These are phyloP conservation scores for Stomatorhinus ivindoensis DNA, from an alignment of 2,113 vertebrate species.

Conservation along the genomic window DNA sequence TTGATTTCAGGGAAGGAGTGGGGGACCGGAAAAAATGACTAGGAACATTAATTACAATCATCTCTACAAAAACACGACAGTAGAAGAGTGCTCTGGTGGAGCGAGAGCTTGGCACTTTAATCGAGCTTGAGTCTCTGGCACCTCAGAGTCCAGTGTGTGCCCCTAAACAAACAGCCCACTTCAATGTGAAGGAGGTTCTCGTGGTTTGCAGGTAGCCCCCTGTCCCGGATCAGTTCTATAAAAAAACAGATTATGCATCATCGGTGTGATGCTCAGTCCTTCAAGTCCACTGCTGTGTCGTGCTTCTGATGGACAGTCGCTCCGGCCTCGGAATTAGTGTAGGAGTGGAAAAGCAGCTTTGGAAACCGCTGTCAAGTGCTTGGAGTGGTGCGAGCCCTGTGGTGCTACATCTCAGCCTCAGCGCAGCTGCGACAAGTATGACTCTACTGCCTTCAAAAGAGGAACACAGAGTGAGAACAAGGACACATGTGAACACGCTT, in stretches of 20 bases:
- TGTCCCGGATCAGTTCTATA: conserved; percentile 54
- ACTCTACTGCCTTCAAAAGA: conserved; percentile 67
- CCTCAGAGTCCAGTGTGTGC: conserved; percentile 19
- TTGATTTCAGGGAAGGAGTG: background rate
- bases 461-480: background rate
- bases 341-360: conserved; percentile 38
- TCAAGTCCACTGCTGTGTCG: conserved; percentile 44
- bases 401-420: conserved; percentile 43
- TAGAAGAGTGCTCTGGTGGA: conserved; percentile 16
- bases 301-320: conserved; percentile 39
- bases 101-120: conserved; percentile 26
- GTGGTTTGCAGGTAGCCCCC: conserved; percentile 44
- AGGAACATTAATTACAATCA: conserved; percentile 21
- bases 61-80: conserved; percentile 17
- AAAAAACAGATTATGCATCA: conserved; percentile 32
- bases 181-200: conserved; percentile 68
- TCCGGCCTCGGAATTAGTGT: conserved; percentile 27
- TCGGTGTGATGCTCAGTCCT: conserved; percentile 43
- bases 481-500: background rate
- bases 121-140: conserved; percentile 14
- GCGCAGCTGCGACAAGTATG: conserved; percentile 77
- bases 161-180: conserved; percentile 55
- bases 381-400: conserved; percentile 20
- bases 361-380: conserved; percentile 14
- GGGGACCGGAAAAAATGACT: background rate